A percentile compares a stretch with the other conserved stretches of the same genome.
Evolutionary conservation across 2,113 vertebrate species (phyloP).

Genomic region (Ifrita kowaldi): DNA sequence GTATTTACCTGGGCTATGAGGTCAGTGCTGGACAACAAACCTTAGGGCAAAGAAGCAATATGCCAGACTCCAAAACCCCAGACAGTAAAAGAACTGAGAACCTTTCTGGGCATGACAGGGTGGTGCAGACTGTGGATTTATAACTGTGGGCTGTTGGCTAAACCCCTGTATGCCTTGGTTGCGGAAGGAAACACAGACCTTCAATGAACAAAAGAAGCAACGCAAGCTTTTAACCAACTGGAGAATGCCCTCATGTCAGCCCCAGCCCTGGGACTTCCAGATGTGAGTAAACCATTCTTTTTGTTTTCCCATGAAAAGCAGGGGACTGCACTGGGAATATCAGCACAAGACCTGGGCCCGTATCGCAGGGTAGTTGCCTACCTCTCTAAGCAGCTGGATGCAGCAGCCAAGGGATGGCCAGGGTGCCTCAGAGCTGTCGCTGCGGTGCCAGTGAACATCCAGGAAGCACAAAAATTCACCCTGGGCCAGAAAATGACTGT

Average conservation of each 20-base stretch:
- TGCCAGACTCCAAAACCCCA: background rate
- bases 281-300: background rate
- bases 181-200: background rate
- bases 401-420: background rate
- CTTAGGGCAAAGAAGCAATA: background rate
- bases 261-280: background rate
- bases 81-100: background rate
- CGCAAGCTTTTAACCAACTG: rapidly evolving
- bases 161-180: background rate
- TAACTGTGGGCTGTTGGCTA: background rate
- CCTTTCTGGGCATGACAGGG: background rate
- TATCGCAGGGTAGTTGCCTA: rapidly evolving
- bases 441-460: background rate
- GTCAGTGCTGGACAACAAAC: background rate
- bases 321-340: background rate
- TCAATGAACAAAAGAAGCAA: background rate
- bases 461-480: background rate
- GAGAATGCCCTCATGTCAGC: background rate
- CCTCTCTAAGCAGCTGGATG: background rate
- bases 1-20: too few relatives aligned
- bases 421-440: background rate
- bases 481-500: background rate
- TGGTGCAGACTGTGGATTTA: background rate
- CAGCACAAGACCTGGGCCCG: background rate
- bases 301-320: background rate